These are phyloP conservation scores for Agapornis canus DNA, from an alignment of 2,797 vertebrate genomes.

Conservation along the genomic window DNA sequence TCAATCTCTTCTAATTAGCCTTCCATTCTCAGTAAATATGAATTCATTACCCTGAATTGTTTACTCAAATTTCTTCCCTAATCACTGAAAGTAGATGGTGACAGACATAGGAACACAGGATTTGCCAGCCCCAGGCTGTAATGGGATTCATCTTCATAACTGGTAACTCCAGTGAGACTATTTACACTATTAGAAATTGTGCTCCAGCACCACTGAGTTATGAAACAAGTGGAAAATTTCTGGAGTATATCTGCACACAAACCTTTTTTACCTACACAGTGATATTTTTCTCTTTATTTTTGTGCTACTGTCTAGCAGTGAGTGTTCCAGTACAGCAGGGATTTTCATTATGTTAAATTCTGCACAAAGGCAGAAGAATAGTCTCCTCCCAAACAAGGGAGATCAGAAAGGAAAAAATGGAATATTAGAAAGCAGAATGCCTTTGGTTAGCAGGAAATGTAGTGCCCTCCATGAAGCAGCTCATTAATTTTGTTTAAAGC, in stretches of 20 bases:
- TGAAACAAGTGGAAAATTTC: not conserved
- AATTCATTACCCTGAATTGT: not conserved
- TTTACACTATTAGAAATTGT: not conserved
- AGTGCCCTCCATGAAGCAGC: not conserved
- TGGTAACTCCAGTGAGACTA: not conserved
- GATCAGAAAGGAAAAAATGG: not conserved
- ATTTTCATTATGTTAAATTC: not conserved
- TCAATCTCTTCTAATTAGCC: not conserved
- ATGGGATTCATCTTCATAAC: not conserved
- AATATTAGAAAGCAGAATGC: not conserved
- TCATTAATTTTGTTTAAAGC: not conserved
- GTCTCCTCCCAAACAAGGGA: not conserved
- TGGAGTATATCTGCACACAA: not conserved
- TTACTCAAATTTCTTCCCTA: not conserved
- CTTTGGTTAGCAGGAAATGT: not conserved
- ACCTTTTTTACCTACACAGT: not conserved
- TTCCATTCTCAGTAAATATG: not conserved
- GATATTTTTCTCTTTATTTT: not conserved
- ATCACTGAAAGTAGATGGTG: not conserved
- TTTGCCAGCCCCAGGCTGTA: not conserved
- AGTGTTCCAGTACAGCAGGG: rapidly evolving
- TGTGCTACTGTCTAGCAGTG: not conserved
- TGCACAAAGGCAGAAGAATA: not conserved
- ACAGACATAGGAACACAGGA: not conserved
- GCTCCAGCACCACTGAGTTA: not conserved